Base-by-base conservation (phyloP, 2,113 vertebrate genomes). In the Chionomys nivalis region DNA sequence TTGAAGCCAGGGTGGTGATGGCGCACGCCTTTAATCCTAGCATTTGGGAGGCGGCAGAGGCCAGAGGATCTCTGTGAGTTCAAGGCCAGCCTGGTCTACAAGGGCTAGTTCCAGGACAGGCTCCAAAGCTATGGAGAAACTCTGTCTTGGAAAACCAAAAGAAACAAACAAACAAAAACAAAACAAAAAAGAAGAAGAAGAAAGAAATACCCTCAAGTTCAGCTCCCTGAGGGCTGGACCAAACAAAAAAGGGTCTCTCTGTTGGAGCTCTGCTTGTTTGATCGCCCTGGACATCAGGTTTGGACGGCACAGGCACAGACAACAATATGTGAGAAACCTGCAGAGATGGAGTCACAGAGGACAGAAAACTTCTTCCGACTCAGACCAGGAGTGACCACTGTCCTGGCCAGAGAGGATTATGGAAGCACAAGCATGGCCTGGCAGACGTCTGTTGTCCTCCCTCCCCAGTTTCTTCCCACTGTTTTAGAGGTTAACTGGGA, bases 1-100 rank as follows among this genome's bases (percentile, higher is more conserved):
- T 36, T 77, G 47, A 89, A 52, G 49, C 49, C 12, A 52, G 49
- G 49, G 49, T 2, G 49, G 16, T 55, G 16, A 4, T 55, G 55
- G 55, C 0, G 2, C 55, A 55, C 55, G 19, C 55, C 55, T 55
- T 55, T 55, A 55, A 55, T 55, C 55, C 55, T 4, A 55, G 55
- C 16, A 49, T n/a, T n/a, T n/a, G n/a, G n/a, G n/a, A n/a, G n/a
- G n/a, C n/a, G n/a, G n/a, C n/a, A n/a, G n/a, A n/a, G n/a, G n/a
- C n/a, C n/a, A n/a, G n/a, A n/a, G n/a, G n/a, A n/a, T n/a, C 98
- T 49, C 49, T 49, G 49, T 49, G 49, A 49, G 49, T 49, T 49
- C 49, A 12, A 49, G 49, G 49, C 49, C n/a, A n/a, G n/a, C n/a
- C n/a, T n/a, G n/a, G n/a, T n/a, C n/a, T n/a, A 14, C 52, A 55